Evolutionary conservation across 1,140 invertebrate genomes (phyloP), one percentile per base, ranked within the genome.

Genomic region (Drosophila novamexicana): DNA sequence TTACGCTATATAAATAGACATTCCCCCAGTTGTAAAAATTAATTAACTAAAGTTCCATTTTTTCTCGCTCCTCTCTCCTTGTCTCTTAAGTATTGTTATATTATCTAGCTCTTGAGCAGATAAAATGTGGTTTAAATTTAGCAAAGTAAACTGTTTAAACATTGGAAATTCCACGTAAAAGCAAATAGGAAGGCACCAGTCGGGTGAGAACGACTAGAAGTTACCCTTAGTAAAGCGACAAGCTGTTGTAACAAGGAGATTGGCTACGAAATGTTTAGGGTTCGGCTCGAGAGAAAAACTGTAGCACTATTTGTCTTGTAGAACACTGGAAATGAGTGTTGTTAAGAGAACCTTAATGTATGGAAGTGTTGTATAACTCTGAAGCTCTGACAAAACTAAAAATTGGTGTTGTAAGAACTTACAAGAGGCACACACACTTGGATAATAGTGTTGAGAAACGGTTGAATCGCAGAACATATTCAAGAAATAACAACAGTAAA

Each of bases 51-150:
- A 7, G 18, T 6, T 14, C 8, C n/a, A 0, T 29, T 5, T 29
- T 6, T 40, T 18, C 44, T 8, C 44, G 7, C 44, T 7, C 2
- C 2, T 16, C 44, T 45, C 44, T 40, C 5, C 39, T 2, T 14
- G 7, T 34, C n/a, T 34, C n/a, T 16, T 34, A 52, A 9, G 2
- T 5, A 50, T 3, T 6, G 0, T 7, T 12, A 36, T 7, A 7
- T 37, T 10, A 0, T 49, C 32, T 36, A 9, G n/a, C 29, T 44
- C 4, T 54, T 37, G 9, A 14, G 7, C 14, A 32, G 39, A 29
- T 58, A 29, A 58, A 29, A 44, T 44, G 14, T 7, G 29, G 56
- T 58, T 44, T 58, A 58, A 58, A 45, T 58, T 58, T 58, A 58
- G 56, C 56, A 44, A 9, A 9, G 10, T 12, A 32, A 12, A 50